Base-by-base conservation (phyloP, 1,140 invertebrate species). In the Aphidius ervi region DNA sequence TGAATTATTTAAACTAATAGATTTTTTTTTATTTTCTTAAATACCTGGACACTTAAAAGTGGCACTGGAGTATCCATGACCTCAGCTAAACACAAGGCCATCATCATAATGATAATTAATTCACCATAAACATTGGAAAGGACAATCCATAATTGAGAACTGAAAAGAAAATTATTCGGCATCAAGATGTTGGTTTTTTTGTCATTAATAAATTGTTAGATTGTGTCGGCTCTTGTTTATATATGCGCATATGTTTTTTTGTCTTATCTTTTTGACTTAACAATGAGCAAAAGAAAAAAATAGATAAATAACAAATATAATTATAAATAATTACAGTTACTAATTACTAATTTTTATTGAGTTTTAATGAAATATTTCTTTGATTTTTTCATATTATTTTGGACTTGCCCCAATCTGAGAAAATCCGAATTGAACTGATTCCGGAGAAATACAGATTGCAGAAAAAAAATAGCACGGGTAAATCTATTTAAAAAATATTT, bases 81-180 rank as follows among this genome's bases (percentile, higher is more conserved):
- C 69, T 86, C 85, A 41, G 82, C 82, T 8, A 86, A 66, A 61
- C 83, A 83, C 16, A 85, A 79, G n/a, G 83, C 80, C 45, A 84
- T 68, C 73, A 83, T 82, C 6, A 86, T 62, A 5, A 87, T 76
- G n/a, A 87, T 76, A 5, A 88, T 61, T 5, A 85, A 63, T 65
- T 86, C 82, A 4, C 84, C 86, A 68, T 88, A 88, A 45, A 87
- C 75, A 9, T 85, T 83, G 62, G 83, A 85, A 5, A 87, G 68
- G 3, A 83, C 75, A 50, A 81, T 73, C 83, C 83, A 86, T 68
- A 86, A 67, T 59, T 82, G 81, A 16, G 81, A 82, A 64, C 85
- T 87, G 75, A 6, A 77, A 79, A 46, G 54, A 20, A 52, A 49
- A 56, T 46, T n/a, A 10, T 31, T 23, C 3, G 23, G 3, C 23